Evolutionary conservation across 2,797 vertebrate species (phyloP).

Genomic region (Hozukius guyotensis): DNA sequence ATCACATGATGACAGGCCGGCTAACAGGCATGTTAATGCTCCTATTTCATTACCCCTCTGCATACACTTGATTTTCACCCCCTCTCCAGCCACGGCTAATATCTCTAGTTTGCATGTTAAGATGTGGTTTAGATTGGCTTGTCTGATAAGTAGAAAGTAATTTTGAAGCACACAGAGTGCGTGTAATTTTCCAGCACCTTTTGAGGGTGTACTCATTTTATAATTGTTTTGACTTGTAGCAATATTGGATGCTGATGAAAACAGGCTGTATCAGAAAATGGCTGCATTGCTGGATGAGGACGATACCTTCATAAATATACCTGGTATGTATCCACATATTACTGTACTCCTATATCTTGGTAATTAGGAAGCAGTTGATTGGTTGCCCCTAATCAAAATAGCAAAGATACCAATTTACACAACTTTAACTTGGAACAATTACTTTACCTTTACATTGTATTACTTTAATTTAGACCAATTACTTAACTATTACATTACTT

Average conservation of each 20-base stretch:
- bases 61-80: conserved; percentile 64
- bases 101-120: conserved; percentile 60
- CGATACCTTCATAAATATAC: conserved; percentile 77
- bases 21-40: conserved; percentile 79
- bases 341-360: too few relatives aligned
- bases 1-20: conserved; percentile 82
- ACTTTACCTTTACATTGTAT: not conserved
- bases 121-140: conserved; percentile 71
- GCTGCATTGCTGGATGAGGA: conserved; percentile 83
- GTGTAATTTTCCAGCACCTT: conserved; percentile 42
- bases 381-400: not conserved
- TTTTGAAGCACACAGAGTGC: conserved; percentile 46
- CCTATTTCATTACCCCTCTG: conserved; percentile 74
- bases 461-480: not conserved
- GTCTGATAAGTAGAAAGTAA: conserved; percentile 63
- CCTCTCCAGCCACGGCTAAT: conserved; percentile 53
- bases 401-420: not conserved
- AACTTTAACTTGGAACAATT: not conserved
- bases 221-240: conserved; percentile 74
- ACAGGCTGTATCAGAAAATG: conserved; percentile 79
- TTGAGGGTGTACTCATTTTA: conserved; percentile 32
- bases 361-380: not conserved
- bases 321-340: conserved; percentile 75
- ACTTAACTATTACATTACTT: not conserved
- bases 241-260: conserved; percentile 76